A percentile compares a stretch with the other conserved stretches of the same genome.
phyloP scores from a whole-genome alignment of 2,888 invertebrate species.

The Erebia ligea region DNA sequence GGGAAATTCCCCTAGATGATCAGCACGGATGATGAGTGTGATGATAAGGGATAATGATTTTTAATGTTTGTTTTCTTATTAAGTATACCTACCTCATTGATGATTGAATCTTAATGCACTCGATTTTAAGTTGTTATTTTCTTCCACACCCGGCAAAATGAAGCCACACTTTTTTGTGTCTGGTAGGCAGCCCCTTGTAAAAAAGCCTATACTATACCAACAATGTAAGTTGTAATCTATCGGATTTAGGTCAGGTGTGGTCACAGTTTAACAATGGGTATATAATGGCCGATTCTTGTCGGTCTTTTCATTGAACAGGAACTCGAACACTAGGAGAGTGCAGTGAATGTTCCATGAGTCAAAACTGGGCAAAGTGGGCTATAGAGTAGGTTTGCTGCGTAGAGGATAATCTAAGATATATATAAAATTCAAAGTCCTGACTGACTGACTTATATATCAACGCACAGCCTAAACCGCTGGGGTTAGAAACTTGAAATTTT shows the following conservation, averaged over 20 bases:
- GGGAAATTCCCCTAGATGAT: too few relatives aligned
- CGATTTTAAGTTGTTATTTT: background rate
- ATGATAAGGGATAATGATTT: background rate
- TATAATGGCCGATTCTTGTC: background rate
- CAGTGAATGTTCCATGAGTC: too few relatives aligned
- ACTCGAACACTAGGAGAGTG: too few relatives aligned
- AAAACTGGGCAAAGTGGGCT: too few relatives aligned
- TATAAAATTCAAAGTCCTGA: too few relatives aligned
- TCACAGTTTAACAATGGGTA: conserved; percentile 12
- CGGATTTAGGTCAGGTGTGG: conserved; percentile 18
- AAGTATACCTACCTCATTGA: too few relatives aligned
- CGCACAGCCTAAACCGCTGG: too few relatives aligned
- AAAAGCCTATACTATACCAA: background rate
- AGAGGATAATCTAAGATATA: too few relatives aligned
- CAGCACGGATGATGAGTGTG: too few relatives aligned
- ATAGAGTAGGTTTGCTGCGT: too few relatives aligned
- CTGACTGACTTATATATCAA: too few relatives aligned
- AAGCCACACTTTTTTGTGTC: conserved; percentile 5
- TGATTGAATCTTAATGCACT: background rate
- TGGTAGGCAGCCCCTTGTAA: background rate
- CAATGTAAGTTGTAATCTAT: conserved; percentile 9
- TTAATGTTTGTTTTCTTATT: background rate
- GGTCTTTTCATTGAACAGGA: background rate
- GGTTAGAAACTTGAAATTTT: too few relatives aligned
- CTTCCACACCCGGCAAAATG: background rate